Percentiles rank a stretch among this genome's conserved stretches.
These are phyloP conservation scores for Hoplodrina blanda DNA, from an alignment of 2,888 invertebrate species.

Conservation along the genomic window DNA sequence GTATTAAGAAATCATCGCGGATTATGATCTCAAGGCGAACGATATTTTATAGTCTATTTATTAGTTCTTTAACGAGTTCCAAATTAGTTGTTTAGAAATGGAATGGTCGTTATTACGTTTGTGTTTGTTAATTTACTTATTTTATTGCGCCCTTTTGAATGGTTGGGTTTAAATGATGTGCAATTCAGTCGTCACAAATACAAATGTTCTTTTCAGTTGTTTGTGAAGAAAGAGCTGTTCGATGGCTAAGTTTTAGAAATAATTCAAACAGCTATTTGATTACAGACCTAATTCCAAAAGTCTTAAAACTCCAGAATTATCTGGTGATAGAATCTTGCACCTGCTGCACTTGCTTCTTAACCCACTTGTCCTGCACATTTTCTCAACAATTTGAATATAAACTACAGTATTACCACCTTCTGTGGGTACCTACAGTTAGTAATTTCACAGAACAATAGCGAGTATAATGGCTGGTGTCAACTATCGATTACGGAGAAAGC, in stretches of 20 bases:
- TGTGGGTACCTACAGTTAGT: conserved; percentile 29
- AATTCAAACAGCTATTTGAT: not conserved
- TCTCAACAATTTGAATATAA: conserved; percentile 43
- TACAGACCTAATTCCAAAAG: not conserved
- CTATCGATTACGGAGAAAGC: conserved; percentile 36
- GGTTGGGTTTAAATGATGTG: not conserved
- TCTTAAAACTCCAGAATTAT: not conserved
- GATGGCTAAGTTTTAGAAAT: not conserved
- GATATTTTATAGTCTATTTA: conserved; percentile 49
- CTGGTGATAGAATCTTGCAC: not conserved
- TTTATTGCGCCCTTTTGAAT: not conserved
- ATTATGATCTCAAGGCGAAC: conserved; percentile 54
- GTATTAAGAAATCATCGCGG: conserved; percentile 61
- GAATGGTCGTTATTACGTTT: not conserved
- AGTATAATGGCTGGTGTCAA: conserved; percentile 49
- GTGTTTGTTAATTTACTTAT: conserved; percentile 1
- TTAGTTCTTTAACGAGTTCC: conserved; percentile 21
- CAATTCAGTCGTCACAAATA: not conserved
- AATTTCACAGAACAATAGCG: conserved; percentile 58
- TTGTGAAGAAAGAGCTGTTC: not conserved
- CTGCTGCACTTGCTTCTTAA: not conserved
- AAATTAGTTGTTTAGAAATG: conserved; percentile 27
- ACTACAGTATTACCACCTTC: conserved; percentile 31
- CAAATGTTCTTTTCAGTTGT: not conserved
- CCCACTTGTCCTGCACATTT: conserved; percentile 13